phyloP scores from a whole-genome alignment of 2,888 invertebrate species.

The Phalera bucephala region DNA sequence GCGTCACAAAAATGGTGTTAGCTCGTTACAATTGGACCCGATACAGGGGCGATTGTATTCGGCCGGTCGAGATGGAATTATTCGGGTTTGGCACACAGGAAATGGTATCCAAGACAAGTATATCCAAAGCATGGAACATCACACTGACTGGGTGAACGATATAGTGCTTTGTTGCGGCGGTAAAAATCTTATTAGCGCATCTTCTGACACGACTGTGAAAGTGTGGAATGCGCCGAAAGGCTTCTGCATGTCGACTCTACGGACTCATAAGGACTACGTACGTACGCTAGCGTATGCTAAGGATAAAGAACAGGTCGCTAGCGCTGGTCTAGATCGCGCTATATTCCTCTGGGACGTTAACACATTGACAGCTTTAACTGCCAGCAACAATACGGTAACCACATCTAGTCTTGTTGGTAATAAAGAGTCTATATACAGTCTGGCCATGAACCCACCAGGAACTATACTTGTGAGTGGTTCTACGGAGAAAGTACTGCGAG shows the following conservation, averaged over 20 bases:
- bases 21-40: conserved; percentile 96
- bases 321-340: conserved; percentile 97
- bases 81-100: conserved; percentile 93
- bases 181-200: conserved; percentile 98
- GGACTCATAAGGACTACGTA: conserved; percentile 99
- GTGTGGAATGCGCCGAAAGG: conserved; percentile 99
- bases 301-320: conserved; percentile 97
- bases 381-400: conserved; percentile 99
- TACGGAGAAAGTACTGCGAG: conserved; percentile 95
- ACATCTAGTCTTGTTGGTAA: conserved; percentile 98
- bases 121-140: conserved; percentile 99
- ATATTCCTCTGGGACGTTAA: conserved; percentile 99
- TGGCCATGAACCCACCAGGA: conserved; percentile 98
- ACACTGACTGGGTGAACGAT: conserved; percentile 99
- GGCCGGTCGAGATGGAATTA: conserved; percentile 98
- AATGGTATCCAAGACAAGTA: conserved; percentile 85
- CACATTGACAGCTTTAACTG: conserved; percentile 97
- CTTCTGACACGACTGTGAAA: conserved; percentile 99
- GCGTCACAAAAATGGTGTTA: conserved; percentile 97
- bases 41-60: conserved; percentile 94
- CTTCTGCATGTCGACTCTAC: conserved; percentile 98
- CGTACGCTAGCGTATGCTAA: conserved; percentile 98
- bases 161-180: conserved; percentile 98
- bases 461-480: conserved; percentile 98
- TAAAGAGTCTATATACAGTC: conserved; percentile 98